These are phyloP conservation scores for Anticlea derivata DNA, from an alignment of 2,888 invertebrate genomes.

Conservation along the genomic window DNA sequence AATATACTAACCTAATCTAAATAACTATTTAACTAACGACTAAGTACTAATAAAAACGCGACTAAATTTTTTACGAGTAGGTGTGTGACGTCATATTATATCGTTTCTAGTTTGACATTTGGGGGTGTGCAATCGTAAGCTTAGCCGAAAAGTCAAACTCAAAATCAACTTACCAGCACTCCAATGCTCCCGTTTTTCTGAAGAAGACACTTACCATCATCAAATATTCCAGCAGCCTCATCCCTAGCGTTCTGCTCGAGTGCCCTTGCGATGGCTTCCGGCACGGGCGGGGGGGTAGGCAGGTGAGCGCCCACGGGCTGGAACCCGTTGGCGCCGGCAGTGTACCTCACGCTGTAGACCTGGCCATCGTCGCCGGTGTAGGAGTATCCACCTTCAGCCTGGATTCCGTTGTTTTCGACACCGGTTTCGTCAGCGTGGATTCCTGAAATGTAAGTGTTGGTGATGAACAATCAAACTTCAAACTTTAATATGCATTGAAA, in stretches of 20 bases:
- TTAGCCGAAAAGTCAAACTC: too few relatives aligned
- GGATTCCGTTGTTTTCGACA: slow-evolving; percentile 70
- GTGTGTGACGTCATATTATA: too few relatives aligned
- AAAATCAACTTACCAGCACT: too few relatives aligned
- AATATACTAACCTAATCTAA: too few relatives aligned
- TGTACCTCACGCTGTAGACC: slow-evolving; percentile 77
- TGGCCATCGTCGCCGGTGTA: slow-evolving; percentile 85
- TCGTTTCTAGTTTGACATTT: too few relatives aligned
- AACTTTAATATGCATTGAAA: too few relatives aligned
- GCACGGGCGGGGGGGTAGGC: slow-evolving; percentile 84
- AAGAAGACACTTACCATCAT: slow-evolving; percentile 67
- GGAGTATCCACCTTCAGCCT: slow-evolving; percentile 82
- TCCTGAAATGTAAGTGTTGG: slow-evolving; percentile 45
- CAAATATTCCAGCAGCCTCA: slow-evolving; percentile 80
- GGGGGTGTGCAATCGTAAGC: too few relatives aligned
- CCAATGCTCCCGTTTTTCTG: too few relatives aligned
- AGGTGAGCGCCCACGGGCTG: slow-evolving; percentile 82
- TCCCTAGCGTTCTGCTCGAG: slow-evolving; percentile 78
- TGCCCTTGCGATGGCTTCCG: slow-evolving; percentile 81
- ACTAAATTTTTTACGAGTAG: too few relatives aligned
- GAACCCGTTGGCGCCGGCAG: slow-evolving; percentile 76
- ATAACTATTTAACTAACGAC: too few relatives aligned
- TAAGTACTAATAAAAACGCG: too few relatives aligned
- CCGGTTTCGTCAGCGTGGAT: slow-evolving; percentile 73
- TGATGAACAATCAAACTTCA: background rate